A percentile compares a stretch with the other conserved stretches of the same genome.
These are phyloP conservation scores for Oostethus manadensis DNA, from an alignment of 2,113 vertebrate species.

Conservation along the genomic window DNA sequence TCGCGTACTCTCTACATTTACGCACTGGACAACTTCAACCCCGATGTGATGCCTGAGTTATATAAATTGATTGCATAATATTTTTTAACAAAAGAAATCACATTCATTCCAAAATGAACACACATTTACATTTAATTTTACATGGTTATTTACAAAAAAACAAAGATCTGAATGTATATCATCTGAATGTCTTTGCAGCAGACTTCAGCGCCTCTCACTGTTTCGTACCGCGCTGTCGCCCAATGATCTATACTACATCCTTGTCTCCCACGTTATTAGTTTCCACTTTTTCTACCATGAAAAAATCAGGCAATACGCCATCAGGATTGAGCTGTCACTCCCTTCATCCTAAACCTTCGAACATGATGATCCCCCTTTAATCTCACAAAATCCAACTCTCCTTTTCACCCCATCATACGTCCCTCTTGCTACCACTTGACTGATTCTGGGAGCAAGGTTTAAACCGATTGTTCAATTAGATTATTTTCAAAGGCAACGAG, in stretches of 20 bases:
- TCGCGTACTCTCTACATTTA: too few species aligned
- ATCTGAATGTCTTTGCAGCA: too few species aligned
- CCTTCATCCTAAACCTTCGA: conserved; percentile 19
- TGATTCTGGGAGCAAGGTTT: conserved; percentile 23
- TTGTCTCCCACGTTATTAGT: conserved; percentile 19
- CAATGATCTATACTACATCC: conserved; percentile 21
- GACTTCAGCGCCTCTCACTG: too few species aligned
- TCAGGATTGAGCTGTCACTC: conserved; percentile 32
- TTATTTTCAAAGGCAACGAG: conserved; percentile 20
- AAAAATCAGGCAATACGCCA: conserved; percentile 14
- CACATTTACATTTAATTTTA: too few species aligned
- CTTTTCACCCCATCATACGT: conserved; percentile 38
- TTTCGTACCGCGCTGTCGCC: too few species aligned
- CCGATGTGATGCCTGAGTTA: too few species aligned
- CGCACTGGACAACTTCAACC: too few species aligned
- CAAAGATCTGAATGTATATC: too few species aligned
- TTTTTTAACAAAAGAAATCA: too few species aligned
- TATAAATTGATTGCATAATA: too few species aligned
- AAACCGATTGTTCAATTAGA: conserved; percentile 30
- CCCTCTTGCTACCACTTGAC: conserved; percentile 35
- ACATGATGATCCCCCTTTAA: conserved; percentile 43
- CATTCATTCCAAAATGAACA: too few species aligned
- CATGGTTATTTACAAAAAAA: too few species aligned
- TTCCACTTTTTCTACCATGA: conserved; percentile 31
- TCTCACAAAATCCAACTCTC: conserved; percentile 35